These are phyloP conservation scores for Crotalus tigris DNA, from an alignment of 2,113 vertebrate genomes.

Conservation along the genomic window DNA sequence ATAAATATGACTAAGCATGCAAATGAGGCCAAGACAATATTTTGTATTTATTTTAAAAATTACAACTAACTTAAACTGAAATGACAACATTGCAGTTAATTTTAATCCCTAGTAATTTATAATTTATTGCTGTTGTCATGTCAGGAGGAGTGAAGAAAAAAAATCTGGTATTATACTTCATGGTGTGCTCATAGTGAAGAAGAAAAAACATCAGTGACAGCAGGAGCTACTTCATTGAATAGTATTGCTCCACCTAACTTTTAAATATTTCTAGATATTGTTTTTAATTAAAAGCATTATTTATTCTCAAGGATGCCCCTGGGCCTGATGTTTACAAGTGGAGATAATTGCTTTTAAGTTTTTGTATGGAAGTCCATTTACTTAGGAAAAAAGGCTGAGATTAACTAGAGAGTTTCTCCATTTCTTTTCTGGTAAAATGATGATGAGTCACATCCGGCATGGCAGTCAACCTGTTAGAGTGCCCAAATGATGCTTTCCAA, in stretches of 20 bases:
- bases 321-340: not conserved
- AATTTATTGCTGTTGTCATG: not conserved
- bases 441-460: not conserved
- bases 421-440: not conserved
- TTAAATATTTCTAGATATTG: not conserved
- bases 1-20: slow-evolving; percentile 15
- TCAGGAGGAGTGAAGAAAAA: not conserved
- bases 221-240: not conserved
- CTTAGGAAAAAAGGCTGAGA: not conserved
- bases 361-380: not conserved
- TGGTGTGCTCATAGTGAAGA: not conserved
- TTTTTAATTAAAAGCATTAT: not conserved
- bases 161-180: not conserved
- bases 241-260: not conserved
- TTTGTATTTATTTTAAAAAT: not conserved
- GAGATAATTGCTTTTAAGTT: not conserved
- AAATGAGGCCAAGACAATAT: not conserved
- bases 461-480: not conserved
- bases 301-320: not conserved
- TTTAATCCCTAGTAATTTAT: not conserved
- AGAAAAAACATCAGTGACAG: not conserved
- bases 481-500: not conserved
- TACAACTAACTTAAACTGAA: not conserved
- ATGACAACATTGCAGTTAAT: not conserved
- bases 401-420: not conserved